Evolutionary conservation across 1,140 invertebrate species (phyloP), one percentile per base, ranked within the genome.

Genomic region (Bombus pascuorum): DNA sequence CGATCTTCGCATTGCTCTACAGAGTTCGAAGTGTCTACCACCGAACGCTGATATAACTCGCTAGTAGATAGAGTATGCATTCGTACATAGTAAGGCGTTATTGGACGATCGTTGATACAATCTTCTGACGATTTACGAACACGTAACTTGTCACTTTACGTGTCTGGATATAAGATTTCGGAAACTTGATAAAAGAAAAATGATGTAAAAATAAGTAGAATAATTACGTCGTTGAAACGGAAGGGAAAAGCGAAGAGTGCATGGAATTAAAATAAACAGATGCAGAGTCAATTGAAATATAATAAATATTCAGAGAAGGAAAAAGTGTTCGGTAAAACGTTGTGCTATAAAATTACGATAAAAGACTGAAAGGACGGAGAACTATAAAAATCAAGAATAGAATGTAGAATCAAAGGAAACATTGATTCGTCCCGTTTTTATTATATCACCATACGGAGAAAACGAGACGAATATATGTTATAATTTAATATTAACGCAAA

Each of bases 71-170:
- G 62, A 68, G 37, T 53, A 87, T 22, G 9, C 34, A 10, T 22
- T 66, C 65, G 87, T 84, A 79, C 77, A 53, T 76, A 42, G 70
- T 75, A 88, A 88, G 65, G 44, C 47, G 73, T 73, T 72, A 78
- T 84, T 44, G 65, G 42, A 70, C 62, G 57, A 89, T 88, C 68
- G 78, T 80, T 34, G 72, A 85, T 85, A 79, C 75, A 53, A 82
- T 75, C 84, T 66, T 82, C 77, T 62, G 77, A 42, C 28, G 47
- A 86, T 77, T 87, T 85, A 86, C 59, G 73, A 88, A 59, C 68
- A 68, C n/a, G 65, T 76, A 37, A n/a, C 22, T 59, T 37, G 39
- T 37, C 37, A 0, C 5, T 39, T 71, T 74, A 53, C 39, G 53
- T 47, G 75, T 12, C 39, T 72, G 13, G 25, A 76, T 37, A 75